A percentile compares a stretch with the other conserved stretches of the same genome.
These are phyloP conservation scores for Sandelia bainsii DNA, from an alignment of 2,797 vertebrate genomes.

Conservation along the genomic window DNA sequence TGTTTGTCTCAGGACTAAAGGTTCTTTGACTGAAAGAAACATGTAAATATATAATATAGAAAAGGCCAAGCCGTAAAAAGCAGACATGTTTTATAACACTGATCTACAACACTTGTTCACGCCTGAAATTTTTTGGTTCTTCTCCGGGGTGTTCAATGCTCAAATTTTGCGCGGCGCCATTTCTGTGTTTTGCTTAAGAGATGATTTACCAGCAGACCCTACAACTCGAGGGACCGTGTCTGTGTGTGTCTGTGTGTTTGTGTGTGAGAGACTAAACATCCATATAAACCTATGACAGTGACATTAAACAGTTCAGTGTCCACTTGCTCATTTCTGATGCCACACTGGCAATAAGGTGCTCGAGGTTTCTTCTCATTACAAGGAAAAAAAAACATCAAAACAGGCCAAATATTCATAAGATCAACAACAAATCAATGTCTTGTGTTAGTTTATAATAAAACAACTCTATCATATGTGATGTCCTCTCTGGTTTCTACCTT, in stretches of 20 bases:
- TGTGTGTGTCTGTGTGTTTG: conserved; percentile 14
- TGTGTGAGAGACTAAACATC: conserved; percentile 14
- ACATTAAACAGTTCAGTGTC: conserved; percentile 25
- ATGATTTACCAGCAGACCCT: conserved; percentile 11
- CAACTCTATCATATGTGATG: not conserved
- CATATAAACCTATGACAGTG: conserved; percentile 13
- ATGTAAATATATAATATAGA: conserved; percentile 24
- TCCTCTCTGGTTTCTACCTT: not conserved
- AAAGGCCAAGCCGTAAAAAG: conserved; percentile 27
- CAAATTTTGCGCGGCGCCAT: conserved; percentile 1
- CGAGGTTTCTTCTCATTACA: conserved; percentile 9
- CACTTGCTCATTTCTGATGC: conserved; percentile 18
- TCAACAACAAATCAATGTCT: not conserved
- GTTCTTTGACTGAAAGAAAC: conserved; percentile 43
- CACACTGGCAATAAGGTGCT: conserved; percentile 55
- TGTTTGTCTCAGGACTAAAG: conserved; percentile 20
- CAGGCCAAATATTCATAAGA: not conserved
- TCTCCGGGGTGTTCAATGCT: conserved; percentile 3
- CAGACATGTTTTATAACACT: conserved; percentile 31
- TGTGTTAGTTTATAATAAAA: not conserved
- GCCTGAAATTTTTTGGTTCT: conserved; percentile 40
- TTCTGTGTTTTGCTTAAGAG: conserved; percentile 10
- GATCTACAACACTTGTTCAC: conserved; percentile 32
- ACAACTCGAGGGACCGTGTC: not conserved
- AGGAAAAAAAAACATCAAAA: not conserved